These are phyloP conservation scores for Eremobia ochroleuca DNA, from an alignment of 2,888 invertebrate genomes.

Conservation along the genomic window DNA sequence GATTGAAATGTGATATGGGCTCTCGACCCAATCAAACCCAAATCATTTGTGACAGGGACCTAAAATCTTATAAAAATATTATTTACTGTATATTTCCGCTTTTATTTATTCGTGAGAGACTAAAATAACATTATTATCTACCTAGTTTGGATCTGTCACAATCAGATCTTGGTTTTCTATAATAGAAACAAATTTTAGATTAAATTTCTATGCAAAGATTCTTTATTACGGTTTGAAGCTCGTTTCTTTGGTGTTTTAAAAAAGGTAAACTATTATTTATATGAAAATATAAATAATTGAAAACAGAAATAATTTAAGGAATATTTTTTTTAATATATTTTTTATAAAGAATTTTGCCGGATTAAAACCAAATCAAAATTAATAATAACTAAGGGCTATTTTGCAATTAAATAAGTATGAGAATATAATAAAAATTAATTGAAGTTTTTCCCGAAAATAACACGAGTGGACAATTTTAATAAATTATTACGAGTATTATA, in stretches of 20 bases:
- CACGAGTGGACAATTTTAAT: not conserved
- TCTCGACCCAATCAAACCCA: conserved; percentile 49
- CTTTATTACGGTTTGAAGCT: not conserved
- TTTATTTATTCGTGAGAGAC: conserved; percentile 19
- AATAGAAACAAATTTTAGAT: not conserved
- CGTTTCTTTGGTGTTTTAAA: not conserved
- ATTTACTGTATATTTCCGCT: conserved; percentile 26
- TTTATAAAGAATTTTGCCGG: no score
- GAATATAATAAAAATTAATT: not conserved
- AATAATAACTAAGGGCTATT: not conserved
- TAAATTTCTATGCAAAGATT: not conserved
- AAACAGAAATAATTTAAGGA: not conserved
- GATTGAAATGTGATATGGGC: conserved; percentile 49
- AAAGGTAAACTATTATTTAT: not conserved
- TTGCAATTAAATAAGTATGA: not conserved
- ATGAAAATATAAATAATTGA: not conserved
- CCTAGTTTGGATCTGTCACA: not conserved
- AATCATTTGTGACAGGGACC: conserved; percentile 45
- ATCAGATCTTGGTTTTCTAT: not conserved
- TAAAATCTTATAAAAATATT: conserved; percentile 29
- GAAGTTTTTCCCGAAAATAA: not conserved
- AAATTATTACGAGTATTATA: no score
- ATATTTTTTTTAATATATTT: no score
- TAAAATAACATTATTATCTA: not conserved
- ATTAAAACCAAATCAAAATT: not conserved